Base-by-base conservation (phyloP, 2,797 vertebrate species). In the Mormyrops attenuatus region DNA sequence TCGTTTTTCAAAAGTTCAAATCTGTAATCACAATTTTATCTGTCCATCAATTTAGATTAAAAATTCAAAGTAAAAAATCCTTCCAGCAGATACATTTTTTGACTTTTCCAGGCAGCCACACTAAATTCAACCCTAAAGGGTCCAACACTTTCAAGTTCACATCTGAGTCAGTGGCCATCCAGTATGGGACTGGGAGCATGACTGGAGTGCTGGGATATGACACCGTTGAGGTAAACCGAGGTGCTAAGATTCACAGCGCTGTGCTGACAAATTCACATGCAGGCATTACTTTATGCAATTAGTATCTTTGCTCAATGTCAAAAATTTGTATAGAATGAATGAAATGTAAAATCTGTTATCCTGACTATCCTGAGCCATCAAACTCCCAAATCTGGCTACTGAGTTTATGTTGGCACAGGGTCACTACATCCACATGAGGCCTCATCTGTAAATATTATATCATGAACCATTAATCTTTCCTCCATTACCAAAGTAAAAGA, bases 141-240 rank as follows among this genome's bases (percentile, higher is more conserved):
- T 96, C 95, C 0, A 93, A 88, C 73, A 96, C 94, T 44, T 96
- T 94, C 90, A 2, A 0, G 9, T 17, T 89, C 9, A 13, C 80
- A 0, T 60, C 90, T 0, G 91, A 88, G 52, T 87, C 91, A 17
- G 93, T 90, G 89, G 90, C 1, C 50, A 88, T 96, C 15, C 91
- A 88, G n/a, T 96, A 96, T 0, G 94, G 94, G 89, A 96, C 95
- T 0, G 95, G 95, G 5, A 52, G 88, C 0, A 91, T 95, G 90
- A 92, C 90, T 0, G 91, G 95, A 26, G 3, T 80, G 3, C 88
- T 94, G 80, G 95, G 95, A 88, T 95, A 90, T 0, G 97, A 97
- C 90, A 94, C 93, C 0, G 90, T 96, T 55, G 44, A 52, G 11
- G 95, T 96, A 91, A 95, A 8, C 57, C 57, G 94, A 49, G 6